A percentile compares a stretch with the other conserved stretches of the same genome.
Conservation (phyloP, 53 echinoderm and acorn worm genomes). For the Paracentrotus lividus region DNA sequence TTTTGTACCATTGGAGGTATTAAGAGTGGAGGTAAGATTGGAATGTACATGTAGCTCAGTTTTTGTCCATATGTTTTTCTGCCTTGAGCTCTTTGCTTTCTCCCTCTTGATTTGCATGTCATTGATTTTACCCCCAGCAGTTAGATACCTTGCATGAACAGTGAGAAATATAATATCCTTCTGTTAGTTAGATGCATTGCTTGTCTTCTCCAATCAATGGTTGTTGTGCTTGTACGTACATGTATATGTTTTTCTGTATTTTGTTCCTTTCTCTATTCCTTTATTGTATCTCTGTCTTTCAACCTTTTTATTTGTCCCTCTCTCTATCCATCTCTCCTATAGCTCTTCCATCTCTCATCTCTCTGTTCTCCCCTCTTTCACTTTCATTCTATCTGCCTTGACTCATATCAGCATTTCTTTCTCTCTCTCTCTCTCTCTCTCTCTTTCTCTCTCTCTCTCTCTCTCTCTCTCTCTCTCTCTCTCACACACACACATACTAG, state of each 20-base stretch:
- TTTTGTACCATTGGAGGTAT: conserved; percentile 6
- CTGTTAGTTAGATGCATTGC: background rate
- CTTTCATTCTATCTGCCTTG: background rate
- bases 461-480: conserved; percentile 28
- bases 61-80: background rate
- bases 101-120: background rate
- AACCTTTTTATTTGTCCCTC: background rate
- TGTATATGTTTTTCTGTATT: background rate
- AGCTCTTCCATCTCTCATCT: background rate
- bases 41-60: background rate
- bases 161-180: background rate
- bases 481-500: background rate
- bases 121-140: background rate
- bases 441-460: background rate
- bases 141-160: background rate
- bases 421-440: background rate
- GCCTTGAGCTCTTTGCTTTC: background rate
- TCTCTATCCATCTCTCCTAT: background rate
- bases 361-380: too few relatives aligned
- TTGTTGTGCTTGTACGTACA: too few relatives aligned
- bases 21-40: conserved; percentile 27
- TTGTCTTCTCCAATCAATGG: background rate
- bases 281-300: background rate
- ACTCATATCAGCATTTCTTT: background rate
- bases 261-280: background rate